Conservation (phyloP, 2,888 invertebrate species). For the Acrobasis consociella region DNA sequence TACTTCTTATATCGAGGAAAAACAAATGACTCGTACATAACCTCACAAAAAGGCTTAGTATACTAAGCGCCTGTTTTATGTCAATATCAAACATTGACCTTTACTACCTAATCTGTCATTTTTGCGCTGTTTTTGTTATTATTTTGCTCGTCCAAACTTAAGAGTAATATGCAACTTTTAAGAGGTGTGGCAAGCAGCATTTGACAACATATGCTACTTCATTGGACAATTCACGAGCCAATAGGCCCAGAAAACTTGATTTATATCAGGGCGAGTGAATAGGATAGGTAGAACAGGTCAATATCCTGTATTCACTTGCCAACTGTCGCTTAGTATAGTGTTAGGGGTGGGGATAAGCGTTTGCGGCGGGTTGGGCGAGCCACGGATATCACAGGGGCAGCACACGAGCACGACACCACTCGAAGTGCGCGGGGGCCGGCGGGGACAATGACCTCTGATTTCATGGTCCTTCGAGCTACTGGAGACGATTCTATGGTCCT, state of each 20-base stretch:
- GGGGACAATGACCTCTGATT: conserved; percentile 14
- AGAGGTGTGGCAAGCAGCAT: too few relatives aligned
- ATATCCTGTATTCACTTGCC: neutral
- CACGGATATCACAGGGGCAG: conserved; percentile 31
- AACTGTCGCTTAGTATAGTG: neutral
- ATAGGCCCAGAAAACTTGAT: too few relatives aligned
- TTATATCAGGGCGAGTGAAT: neutral
- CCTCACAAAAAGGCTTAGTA: neutral
- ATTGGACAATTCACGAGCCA: too few relatives aligned
- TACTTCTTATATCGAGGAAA: too few relatives aligned
- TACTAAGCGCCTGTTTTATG: neutral
- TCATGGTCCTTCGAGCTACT: neutral
- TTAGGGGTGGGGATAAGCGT: conserved; percentile 21
- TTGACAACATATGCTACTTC: too few relatives aligned
- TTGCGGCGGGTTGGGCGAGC: conserved; percentile 27
- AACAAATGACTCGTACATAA: neutral
- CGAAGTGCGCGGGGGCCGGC: conserved; percentile 24
- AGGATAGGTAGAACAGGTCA: neutral
- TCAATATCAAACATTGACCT: neutral
- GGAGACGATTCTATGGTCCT: neutral
- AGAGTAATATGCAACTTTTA: too few relatives aligned
- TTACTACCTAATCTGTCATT: neutral
- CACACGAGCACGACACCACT: conserved; percentile 28
- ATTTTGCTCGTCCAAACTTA: too few relatives aligned
- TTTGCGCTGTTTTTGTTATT: too few relatives aligned